Percentiles rank a stretch among this genome's conserved stretches.
Evolutionary conservation across 2,888 invertebrate genomes (phyloP).

Genomic region (Caenorhabditis auriculariae): DNA sequence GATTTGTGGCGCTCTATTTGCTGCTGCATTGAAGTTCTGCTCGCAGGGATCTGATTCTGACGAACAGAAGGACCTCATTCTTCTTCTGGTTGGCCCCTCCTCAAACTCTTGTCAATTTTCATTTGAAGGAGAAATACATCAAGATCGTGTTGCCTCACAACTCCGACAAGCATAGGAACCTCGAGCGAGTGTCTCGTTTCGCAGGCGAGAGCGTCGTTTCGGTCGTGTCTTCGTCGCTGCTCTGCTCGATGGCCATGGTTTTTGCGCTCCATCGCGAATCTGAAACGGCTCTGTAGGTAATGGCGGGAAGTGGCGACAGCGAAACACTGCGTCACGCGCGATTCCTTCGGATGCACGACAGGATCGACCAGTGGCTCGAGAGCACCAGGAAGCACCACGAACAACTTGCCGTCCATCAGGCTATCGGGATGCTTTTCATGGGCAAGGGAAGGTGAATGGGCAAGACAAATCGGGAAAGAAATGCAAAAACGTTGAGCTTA

Average conservation of each 20-base stretch:
- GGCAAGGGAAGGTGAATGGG: conserved; percentile 82
- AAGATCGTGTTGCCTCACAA: conserved; percentile 16
- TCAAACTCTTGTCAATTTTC: no score
- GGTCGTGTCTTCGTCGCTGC: conserved; percentile 8
- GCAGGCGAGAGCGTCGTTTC: conserved; percentile 11
- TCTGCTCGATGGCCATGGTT: conserved; percentile 14
- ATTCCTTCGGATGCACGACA: not conserved
- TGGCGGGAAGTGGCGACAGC: conserved; percentile 22
- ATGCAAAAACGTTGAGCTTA: no score
- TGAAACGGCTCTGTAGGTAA: conserved; percentile 15
- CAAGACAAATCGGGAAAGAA: no score
- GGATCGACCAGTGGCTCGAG: conserved; percentile 17
- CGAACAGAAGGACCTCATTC: no score
- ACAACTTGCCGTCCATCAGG: conserved; percentile 92
- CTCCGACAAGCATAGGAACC: no score
- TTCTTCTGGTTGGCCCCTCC: no score
- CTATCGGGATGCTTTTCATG: conserved; percentile 86
- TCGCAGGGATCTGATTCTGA: no score
- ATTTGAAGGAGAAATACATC: not conserved
- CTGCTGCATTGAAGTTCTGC: conserved; percentile 87
- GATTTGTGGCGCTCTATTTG: conserved; percentile 89
- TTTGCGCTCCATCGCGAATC: conserved; percentile 6
- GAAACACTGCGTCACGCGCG: conserved; percentile 16
- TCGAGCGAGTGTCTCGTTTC: conserved; percentile 8
- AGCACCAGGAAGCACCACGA: conserved; percentile 82